phyloP scores from a whole-genome alignment of 2,113 vertebrate species.

The Psilopsiagon aymara region DNA sequence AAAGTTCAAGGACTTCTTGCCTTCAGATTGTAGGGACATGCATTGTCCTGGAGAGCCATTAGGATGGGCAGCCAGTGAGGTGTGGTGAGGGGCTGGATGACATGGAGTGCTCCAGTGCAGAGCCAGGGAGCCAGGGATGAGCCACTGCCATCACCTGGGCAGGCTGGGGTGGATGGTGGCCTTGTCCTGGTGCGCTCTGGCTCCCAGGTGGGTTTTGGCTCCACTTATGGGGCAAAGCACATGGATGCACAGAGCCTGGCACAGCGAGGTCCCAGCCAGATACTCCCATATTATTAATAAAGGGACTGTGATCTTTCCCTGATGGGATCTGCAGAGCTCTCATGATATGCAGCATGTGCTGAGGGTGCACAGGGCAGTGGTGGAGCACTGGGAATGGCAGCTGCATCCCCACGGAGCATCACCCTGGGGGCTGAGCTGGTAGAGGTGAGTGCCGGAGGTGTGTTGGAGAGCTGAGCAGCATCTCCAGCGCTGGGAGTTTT shows the following conservation, averaged over 20 bases:
- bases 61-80: background rate
- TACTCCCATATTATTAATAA: background rate
- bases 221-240: background rate
- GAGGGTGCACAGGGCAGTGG: background rate
- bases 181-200: rapidly evolving
- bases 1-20: constrained; percentile 61
- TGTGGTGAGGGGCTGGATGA: background rate
- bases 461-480: background rate
- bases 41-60: background rate
- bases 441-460: background rate
- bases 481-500: background rate
- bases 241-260: background rate
- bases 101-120: background rate
- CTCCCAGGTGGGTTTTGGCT: background rate
- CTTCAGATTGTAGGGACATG: background rate
- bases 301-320: background rate
- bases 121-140: background rate
- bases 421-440: rapidly evolving
- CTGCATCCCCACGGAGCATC: background rate
- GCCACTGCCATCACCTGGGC: background rate
- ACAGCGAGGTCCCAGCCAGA: rapidly evolving
- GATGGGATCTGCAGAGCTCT: background rate
- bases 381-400: background rate
- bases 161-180: background rate
- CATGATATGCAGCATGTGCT: rapidly evolving